Evolutionary conservation across 2,888 invertebrate genomes (phyloP).

Genomic region (Cryptops parisi): DNA sequence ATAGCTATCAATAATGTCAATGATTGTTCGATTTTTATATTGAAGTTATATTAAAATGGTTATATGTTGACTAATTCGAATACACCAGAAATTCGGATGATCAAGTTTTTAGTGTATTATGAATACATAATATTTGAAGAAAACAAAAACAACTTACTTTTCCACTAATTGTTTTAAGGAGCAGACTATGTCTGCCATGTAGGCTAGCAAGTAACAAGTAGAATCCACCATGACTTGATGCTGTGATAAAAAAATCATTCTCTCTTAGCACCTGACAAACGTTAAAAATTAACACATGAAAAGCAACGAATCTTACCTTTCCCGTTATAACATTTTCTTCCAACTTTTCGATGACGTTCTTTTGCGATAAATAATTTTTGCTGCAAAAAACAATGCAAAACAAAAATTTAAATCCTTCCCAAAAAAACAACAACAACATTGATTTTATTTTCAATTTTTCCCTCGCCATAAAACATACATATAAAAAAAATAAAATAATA

Average conservation of each 20-base stretch:
- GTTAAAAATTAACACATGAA: slow-evolving; percentile 1
- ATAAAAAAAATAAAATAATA: too few relatives aligned
- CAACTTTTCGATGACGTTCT: slow-evolving; percentile 43
- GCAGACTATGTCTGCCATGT: slow-evolving; percentile 59
- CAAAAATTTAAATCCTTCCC: too few relatives aligned
- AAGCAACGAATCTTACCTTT: too few relatives aligned
- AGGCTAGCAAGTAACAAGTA: slow-evolving; percentile 67
- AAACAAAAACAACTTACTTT: slow-evolving; percentile 20
- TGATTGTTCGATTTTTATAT: too few relatives aligned
- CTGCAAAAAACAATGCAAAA: slow-evolving; percentile 25
- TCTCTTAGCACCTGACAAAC: not conserved
- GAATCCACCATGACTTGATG: slow-evolving; percentile 32
- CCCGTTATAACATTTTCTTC: slow-evolving; percentile 36
- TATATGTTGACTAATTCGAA: too few relatives aligned
- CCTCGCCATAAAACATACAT: too few relatives aligned
- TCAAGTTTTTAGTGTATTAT: too few relatives aligned
- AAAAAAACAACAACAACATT: too few relatives aligned
- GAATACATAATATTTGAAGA: not conserved
- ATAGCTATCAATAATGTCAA: too few relatives aligned
- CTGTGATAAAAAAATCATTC: slow-evolving; percentile 22
- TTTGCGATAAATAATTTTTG: slow-evolving; percentile 42
- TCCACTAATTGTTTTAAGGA: slow-evolving; percentile 36
- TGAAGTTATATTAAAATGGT: too few relatives aligned
- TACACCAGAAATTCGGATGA: too few relatives aligned
- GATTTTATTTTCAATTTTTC: not conserved